Base-by-base conservation (phyloP, 2,113 vertebrate species). In the Datnioides undecimradiatus region DNA sequence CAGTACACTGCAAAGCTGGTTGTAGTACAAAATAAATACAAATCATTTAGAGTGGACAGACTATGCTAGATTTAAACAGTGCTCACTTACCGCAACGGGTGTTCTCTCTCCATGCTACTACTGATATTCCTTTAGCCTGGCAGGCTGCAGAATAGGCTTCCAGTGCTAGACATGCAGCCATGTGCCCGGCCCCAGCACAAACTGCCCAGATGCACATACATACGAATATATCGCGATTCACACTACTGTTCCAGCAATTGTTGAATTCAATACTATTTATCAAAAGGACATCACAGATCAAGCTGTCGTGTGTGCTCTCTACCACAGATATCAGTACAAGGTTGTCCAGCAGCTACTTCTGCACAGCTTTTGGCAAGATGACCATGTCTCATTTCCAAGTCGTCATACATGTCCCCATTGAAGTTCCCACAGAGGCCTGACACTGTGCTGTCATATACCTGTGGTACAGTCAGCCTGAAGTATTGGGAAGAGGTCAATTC, bases 381-480 rank as follows among this genome's bases (percentile, higher is more conserved):
- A 5, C 63, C 76, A 17, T 67, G 16, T 34, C 63, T 60, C 31
- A 60, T 10, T 45, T 36, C 6, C 62, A 84, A 5, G 43, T 95
- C 91, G 36, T 95, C 92, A 23, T 21, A 82, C 40, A 23, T 58
- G 23, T 93, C 57, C 0, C 81, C 77, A 1, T 93, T 93, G 40
- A 94, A 94, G 90, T 95, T 94, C 27, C 93, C 92, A 21, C 93
- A 93, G 70, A 93, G 87, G 5, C 93, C 93, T 14, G 89, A 94
- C 6, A 89, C 29, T 55, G 72, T 52, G 65, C 25, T 4, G 1
- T 75, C 45, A 43, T 74, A 49, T 7, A 52, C 25, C 33, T 60
- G 72, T 0, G 82, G 73, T 19, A 79, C 43, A 40, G 66, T 82
- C 57, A 87, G 60, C 45, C 64, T 71, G 51, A 92, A 49, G 66